Evolutionary conservation across 2,888 invertebrate species (phyloP).

Genomic region (Aromia moschata): DNA sequence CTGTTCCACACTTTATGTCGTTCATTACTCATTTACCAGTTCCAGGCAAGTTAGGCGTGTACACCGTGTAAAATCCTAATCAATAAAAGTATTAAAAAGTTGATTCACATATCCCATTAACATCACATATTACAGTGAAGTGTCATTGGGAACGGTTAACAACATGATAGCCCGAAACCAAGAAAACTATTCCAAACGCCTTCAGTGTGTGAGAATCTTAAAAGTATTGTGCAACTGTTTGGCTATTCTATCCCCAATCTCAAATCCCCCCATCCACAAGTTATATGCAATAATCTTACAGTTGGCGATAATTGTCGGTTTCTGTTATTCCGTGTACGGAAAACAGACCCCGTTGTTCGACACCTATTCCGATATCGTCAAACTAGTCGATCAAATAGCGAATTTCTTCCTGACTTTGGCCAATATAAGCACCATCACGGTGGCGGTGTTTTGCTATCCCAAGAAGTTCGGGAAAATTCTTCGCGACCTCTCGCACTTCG

Average conservation of each 20-base stretch:
- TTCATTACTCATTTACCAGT: no score
- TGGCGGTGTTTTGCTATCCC: conserved; percentile 10
- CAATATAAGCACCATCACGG: background rate
- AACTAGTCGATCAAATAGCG: background rate
- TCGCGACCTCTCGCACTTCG: background rate
- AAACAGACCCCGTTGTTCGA: conserved; percentile 3
- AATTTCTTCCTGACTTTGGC: conserved; percentile 10
- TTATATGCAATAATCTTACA: background rate
- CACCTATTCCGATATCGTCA: background rate
- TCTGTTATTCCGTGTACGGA: conserved; percentile 1
- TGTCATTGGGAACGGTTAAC: background rate
- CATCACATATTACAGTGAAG: background rate
- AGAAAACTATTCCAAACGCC: background rate
- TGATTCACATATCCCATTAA: background rate
- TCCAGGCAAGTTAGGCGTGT: background rate
- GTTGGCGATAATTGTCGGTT: background rate
- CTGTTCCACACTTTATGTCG: no score
- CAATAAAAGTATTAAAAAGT: background rate
- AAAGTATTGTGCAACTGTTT: background rate
- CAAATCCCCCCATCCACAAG: background rate
- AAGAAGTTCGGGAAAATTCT: conserved; percentile 1
- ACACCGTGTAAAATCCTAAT: background rate
- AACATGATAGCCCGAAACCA: background rate
- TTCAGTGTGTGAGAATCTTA: background rate
- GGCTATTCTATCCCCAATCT: background rate